Evolutionary conservation across 2,888 invertebrate species (phyloP).

Genomic region (Allacma fusca): DNA sequence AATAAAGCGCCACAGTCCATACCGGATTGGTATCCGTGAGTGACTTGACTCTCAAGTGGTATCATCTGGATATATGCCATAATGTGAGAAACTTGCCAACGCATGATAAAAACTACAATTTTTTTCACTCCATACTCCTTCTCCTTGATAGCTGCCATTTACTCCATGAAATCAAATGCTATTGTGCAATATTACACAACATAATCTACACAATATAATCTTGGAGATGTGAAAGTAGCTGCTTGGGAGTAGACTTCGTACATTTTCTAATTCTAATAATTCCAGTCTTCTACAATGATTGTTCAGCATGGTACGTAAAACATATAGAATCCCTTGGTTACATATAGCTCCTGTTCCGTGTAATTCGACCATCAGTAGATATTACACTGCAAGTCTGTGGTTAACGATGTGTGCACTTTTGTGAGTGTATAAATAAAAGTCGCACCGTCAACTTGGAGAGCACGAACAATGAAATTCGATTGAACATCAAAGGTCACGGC

Average conservation of each 20-base stretch:
- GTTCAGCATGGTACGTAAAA: too few species aligned
- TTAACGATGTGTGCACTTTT: too few species aligned
- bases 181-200: neutral
- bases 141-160: neutral
- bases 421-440: too few species aligned
- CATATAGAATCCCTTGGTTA: too few species aligned
- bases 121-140: neutral
- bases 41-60: constrained; percentile 47
- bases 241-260: too few species aligned
- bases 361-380: too few species aligned
- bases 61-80: constrained; percentile 38
- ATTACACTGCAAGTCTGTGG: too few species aligned
- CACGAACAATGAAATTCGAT: too few species aligned
- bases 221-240: neutral
- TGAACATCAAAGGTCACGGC: too few species aligned
- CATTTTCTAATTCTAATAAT: too few species aligned
- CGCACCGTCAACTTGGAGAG: too few species aligned
- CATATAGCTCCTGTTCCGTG: too few species aligned
- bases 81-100: constrained; percentile 30
- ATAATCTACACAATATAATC: neutral
- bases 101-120: neutral
- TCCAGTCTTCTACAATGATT: neutral
- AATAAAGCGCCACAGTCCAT: constrained; percentile 29
- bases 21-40: constrained; percentile 24
- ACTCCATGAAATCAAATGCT: neutral